Evolutionary conservation across 2,888 invertebrate genomes (phyloP).

Genomic region (Silvanus unidentatus): DNA sequence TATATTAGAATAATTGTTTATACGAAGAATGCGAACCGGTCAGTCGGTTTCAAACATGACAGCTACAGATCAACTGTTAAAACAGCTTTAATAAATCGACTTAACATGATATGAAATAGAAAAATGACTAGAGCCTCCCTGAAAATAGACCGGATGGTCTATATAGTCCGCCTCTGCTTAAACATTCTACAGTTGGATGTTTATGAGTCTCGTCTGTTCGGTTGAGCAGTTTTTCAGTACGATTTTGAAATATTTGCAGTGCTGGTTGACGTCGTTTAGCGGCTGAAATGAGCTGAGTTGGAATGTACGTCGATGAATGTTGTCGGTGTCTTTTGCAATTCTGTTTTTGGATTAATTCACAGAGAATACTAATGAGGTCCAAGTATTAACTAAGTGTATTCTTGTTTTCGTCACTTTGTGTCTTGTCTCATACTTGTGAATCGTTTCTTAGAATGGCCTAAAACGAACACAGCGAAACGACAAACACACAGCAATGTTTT

Average conservation of each 20-base stretch:
- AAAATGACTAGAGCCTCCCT: too few species aligned
- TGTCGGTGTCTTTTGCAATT: slow-evolving; percentile 43
- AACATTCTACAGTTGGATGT: slow-evolving; percentile 37
- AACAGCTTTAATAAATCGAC: too few species aligned
- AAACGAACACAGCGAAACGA: slow-evolving; percentile 7
- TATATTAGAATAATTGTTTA: too few species aligned
- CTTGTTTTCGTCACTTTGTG: slow-evolving; percentile 41
- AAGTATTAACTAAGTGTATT: slow-evolving; percentile 44
- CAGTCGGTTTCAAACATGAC: too few species aligned
- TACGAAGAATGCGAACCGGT: too few species aligned
- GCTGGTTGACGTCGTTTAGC: slow-evolving; percentile 43
- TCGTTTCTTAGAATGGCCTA: slow-evolving; percentile 10
- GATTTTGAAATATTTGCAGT: slow-evolving; percentile 46
- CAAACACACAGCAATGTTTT: slow-evolving; percentile 6
- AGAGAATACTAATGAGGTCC: slow-evolving; percentile 45
- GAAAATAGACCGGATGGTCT: too few species aligned
- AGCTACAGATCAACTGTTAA: too few species aligned
- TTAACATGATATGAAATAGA: too few species aligned
- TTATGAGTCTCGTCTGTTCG: slow-evolving; percentile 41
- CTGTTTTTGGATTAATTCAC: slow-evolving; percentile 47
- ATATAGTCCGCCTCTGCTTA: slow-evolving; percentile 22
- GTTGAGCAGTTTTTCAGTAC: slow-evolving; percentile 41
- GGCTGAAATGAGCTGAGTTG: slow-evolving; percentile 42
- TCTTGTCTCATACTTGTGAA: slow-evolving; percentile 19
- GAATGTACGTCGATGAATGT: slow-evolving; percentile 40